A percentile compares a stretch with the other conserved stretches of the same genome.
Conservation (phyloP, 2,797 vertebrate genomes). For the Hafferia zeledoni region DNA sequence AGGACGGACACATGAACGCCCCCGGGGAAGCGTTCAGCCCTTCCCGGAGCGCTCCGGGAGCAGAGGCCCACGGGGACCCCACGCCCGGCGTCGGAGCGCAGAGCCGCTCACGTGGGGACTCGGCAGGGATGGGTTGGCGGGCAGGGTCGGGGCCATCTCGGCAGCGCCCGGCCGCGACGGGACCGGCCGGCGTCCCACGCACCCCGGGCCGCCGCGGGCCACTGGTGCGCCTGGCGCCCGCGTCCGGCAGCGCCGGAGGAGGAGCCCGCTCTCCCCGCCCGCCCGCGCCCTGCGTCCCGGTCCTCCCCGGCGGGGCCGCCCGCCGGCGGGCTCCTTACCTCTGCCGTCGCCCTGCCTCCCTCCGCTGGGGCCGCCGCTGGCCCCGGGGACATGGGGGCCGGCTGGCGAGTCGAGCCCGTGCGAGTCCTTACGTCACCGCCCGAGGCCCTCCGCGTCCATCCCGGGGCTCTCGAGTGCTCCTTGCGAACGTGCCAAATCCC, state of each 20-base stretch:
- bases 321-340: constrained; percentile 30
- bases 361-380: constrained; percentile 48
- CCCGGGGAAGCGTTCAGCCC: not conserved
- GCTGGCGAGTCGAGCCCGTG: constrained; percentile 23
- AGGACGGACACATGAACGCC: not conserved
- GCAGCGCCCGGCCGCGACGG: not conserved
- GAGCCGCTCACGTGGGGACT: not conserved
- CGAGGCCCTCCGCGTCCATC: constrained; percentile 48
- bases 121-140: not conserved
- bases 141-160: not conserved
- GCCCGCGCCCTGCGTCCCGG: not conserved
- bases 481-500: constrained; percentile 58
- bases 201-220: not conserved
- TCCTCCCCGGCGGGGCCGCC: not conserved
- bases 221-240: not conserved
- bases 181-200: not conserved
- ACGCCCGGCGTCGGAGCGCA: not conserved
- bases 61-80: not conserved
- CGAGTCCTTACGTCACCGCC: constrained; percentile 48
- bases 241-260: constrained; percentile 14
- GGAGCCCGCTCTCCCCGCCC: constrained; percentile 3
- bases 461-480: constrained; percentile 56
- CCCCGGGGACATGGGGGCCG: constrained; percentile 55
- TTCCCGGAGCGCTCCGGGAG: not conserved
- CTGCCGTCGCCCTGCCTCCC: constrained; percentile 26